Evolutionary conservation across 2,888 invertebrate genomes (phyloP), one percentile per base, ranked within the genome.

Genomic region (Eristalinus aeneus): DNA sequence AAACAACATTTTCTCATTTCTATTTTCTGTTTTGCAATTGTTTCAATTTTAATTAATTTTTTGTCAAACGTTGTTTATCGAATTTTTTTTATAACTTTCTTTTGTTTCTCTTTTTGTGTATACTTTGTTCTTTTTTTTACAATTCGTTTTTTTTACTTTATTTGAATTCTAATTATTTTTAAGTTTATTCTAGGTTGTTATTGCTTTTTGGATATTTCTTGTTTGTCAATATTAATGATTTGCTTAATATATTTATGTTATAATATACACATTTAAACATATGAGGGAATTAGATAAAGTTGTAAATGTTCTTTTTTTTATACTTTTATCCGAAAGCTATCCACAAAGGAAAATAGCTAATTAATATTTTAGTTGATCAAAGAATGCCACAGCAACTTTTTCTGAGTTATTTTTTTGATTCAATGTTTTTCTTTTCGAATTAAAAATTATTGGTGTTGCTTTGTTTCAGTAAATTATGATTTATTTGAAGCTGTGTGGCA

Each of bases 161-260:
- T 56, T 79, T 79, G 76, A 68, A 67, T 53, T 68, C 76, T 72
- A 85, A 69, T 67, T 71, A 61, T 64, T 53, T 72, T 76, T 78
- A 69, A 31, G 46, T 73, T 73, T 69, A 85, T 64, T 81, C 81
- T 85, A 85, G 81, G 60, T 73, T 80, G 72, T 81, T 85, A 85
- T 85, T 85, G 85, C 85, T 85, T 81, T 72, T 85, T 77, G 81
- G 81, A 85, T 81, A 85, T 85, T 81, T 76, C 72, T 71, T 73
- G 46, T 77, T 72, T 71, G 60, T 79, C 72, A 79, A 67, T 79
- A 79, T 73, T 79, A 60, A 79, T 78, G 77, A 63, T 39, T 77
- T 64, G 31, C 67, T 68, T 74, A 73, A 58, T 77, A 73, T 78
- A 67, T 77, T 10, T 67, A 27, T 2, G 27, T 72, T 71, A 61